phyloP scores from a whole-genome alignment of 1,140 invertebrate species.

The Mercenaria mercenaria region DNA sequence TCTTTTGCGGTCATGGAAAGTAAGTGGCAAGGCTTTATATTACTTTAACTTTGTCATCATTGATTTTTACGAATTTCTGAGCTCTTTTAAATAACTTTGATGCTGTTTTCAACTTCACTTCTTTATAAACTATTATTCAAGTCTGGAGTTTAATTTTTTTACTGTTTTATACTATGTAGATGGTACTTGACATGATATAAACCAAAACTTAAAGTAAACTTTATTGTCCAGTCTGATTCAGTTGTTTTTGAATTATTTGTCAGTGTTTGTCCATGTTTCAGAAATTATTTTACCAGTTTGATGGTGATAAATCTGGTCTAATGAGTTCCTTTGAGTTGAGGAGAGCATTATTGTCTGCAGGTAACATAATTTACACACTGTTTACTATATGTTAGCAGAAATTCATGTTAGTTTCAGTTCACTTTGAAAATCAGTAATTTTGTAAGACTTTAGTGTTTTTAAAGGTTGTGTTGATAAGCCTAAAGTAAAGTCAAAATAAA shows the following conservation, averaged over 20 bases:
- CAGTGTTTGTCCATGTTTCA: conserved; percentile 86
- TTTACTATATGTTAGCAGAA: no score
- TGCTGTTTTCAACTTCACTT: neutral
- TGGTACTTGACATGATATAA: no score
- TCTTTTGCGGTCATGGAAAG: conserved; percentile 80
- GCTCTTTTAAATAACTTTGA: conserved; percentile 56
- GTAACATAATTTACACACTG: no score
- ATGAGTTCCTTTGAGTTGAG: conserved; percentile 92
- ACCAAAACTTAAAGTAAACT: no score
- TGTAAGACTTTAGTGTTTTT: no score
- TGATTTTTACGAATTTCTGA: conserved; percentile 66
- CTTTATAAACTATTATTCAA: neutral
- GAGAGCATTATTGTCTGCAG: conserved; percentile 90
- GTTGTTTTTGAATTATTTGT: no score
- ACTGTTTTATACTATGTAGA: no score
- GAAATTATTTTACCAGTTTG: conserved; percentile 84
- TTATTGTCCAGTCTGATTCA: no score
- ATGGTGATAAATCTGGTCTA: conserved; percentile 75
- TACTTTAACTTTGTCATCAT: conserved; percentile 11
- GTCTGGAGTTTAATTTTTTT: no score
- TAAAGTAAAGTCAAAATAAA: neutral
- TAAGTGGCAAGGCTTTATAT: conserved; percentile 50
- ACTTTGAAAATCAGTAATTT: no score
- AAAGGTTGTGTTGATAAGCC: neutral
- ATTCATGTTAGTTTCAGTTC: no score